A percentile compares a stretch with the other conserved stretches of the same genome.
Evolutionary conservation across 2,888 invertebrate genomes (phyloP).

Genomic region (Baronia brevicornis): DNA sequence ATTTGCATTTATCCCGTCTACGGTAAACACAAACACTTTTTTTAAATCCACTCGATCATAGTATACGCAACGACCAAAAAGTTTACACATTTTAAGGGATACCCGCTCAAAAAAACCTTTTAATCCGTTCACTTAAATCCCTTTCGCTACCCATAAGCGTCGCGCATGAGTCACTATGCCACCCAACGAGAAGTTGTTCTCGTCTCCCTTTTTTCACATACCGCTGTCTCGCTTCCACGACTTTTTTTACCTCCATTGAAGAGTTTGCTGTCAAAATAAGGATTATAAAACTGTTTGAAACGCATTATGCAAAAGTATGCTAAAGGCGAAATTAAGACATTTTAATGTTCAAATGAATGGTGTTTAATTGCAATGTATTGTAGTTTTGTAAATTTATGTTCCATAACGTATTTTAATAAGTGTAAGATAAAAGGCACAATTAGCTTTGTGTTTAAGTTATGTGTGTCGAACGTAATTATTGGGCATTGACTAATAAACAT

Average conservation of each 20-base stretch:
- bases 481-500: too few relatives aligned
- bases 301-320: conserved; percentile 42
- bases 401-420: too few relatives aligned
- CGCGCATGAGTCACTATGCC: conserved; percentile 56
- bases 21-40: conserved; percentile 24
- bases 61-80: conserved; percentile 22
- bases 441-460: too few relatives aligned
- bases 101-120: conserved; percentile 28
- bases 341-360: conserved; percentile 1
- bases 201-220: conserved; percentile 34
- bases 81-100: conserved; percentile 26
- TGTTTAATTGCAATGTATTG: neutral
- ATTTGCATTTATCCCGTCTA: neutral
- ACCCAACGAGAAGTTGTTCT: conserved; percentile 47
- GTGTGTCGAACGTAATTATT: too few relatives aligned
- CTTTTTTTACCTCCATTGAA: conserved; percentile 64
- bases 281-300: conserved; percentile 69
- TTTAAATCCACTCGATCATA: conserved; percentile 42
- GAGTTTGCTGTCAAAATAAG: conserved; percentile 74
- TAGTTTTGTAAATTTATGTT: too few relatives aligned
- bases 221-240: conserved; percentile 30
- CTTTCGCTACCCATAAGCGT: conserved; percentile 38
- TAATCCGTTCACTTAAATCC: conserved; percentile 39
- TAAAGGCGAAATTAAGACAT: conserved; percentile 10
- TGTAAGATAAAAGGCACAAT: too few relatives aligned